phyloP scores from a whole-genome alignment of 1,140 invertebrate species.

The Bombus fervidus region DNA sequence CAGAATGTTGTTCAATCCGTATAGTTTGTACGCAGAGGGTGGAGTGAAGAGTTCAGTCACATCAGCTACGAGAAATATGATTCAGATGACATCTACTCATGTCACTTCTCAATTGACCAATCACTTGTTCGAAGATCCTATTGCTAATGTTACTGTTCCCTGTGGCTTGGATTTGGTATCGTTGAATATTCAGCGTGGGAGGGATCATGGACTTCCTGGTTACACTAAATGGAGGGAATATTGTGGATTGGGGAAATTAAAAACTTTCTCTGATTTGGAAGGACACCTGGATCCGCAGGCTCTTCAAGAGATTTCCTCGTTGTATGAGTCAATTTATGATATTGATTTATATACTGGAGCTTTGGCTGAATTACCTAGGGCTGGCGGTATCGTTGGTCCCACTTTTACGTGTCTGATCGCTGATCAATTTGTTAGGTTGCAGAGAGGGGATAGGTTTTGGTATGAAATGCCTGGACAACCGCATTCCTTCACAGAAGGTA shows the following conservation, averaged over 20 bases:
- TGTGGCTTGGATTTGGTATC: slow-evolving; percentile 93
- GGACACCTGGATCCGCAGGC: slow-evolving; percentile 85
- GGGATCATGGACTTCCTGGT: slow-evolving; percentile 93
- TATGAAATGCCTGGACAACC: slow-evolving; percentile 88
- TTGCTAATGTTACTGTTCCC: slow-evolving; percentile 67
- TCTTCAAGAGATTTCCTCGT: slow-evolving; percentile 84
- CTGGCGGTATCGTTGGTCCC: slow-evolving; percentile 89
- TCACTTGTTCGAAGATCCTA: slow-evolving; percentile 88
- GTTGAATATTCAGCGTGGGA: slow-evolving; percentile 92
- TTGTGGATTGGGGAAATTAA: slow-evolving; percentile 87
- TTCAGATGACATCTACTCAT: slow-evolving; percentile 85
- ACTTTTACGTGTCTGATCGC: slow-evolving; percentile 93
- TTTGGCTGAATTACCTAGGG: slow-evolving; percentile 88
- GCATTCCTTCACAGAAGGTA: slow-evolving; percentile 88
- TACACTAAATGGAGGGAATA: slow-evolving; percentile 90
- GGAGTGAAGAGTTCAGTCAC: slow-evolving; percentile 85
- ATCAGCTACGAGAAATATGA: slow-evolving; percentile 86
- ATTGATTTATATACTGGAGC: slow-evolving; percentile 94
- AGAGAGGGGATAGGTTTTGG: slow-evolving; percentile 93
- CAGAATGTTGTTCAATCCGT: slow-evolving; percentile 92
- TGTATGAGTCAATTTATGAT: slow-evolving; percentile 91
- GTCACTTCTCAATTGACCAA: slow-evolving; percentile 85
- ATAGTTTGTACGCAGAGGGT: slow-evolving; percentile 86
- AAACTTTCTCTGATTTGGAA: slow-evolving; percentile 89
- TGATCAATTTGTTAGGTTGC: slow-evolving; percentile 92